Percentiles rank a stretch among this genome's conserved stretches.
Evolutionary conservation across 2,797 vertebrate species (phyloP).

Genomic region (Sebastes taczanowskii): DNA sequence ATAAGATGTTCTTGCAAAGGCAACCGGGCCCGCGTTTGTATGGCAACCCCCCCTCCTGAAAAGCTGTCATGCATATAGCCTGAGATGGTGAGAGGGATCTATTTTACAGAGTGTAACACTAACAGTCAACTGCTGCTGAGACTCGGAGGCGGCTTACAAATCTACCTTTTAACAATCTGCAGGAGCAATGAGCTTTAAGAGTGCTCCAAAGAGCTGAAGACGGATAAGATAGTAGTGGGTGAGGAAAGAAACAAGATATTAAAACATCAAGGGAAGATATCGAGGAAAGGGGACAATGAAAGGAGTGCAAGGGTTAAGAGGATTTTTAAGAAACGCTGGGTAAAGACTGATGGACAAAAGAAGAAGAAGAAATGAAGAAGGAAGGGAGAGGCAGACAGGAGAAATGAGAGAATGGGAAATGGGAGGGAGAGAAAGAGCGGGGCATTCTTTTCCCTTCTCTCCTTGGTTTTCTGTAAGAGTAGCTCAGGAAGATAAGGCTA

Average conservation of each 20-base stretch:
- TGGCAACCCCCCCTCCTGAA: slow-evolving; percentile 30
- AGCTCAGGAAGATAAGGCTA: slow-evolving; percentile 87
- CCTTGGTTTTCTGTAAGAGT: slow-evolving; percentile 87
- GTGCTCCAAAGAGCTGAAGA: slow-evolving; percentile 28
- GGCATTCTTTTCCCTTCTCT: slow-evolving; percentile 79
- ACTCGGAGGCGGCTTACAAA: slow-evolving; percentile 41
- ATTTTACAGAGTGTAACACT: slow-evolving; percentile 24
- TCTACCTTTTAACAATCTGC: slow-evolving; percentile 50
- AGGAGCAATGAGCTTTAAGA: slow-evolving; percentile 41
- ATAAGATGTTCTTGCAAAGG: slow-evolving; percentile 58
- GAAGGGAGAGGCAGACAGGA: slow-evolving; percentile 76
- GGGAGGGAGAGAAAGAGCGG: slow-evolving; percentile 74
- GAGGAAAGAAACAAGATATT: slow-evolving; percentile 69
- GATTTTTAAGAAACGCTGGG: slow-evolving; percentile 66
- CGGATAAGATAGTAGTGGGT: slow-evolving; percentile 44
- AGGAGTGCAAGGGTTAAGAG: slow-evolving; percentile 69
- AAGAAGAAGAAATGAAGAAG: slow-evolving; percentile 72
- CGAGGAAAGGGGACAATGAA: slow-evolving; percentile 51
- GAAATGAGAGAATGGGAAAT: slow-evolving; percentile 83
- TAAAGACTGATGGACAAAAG: slow-evolving; percentile 70
- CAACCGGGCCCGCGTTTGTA: slow-evolving; percentile 5
- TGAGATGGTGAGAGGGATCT: slow-evolving; percentile 48
- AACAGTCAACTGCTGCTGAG: slow-evolving; percentile 29
- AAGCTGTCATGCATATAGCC: slow-evolving; percentile 51
- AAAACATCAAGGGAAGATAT: slow-evolving; percentile 68